These are phyloP conservation scores for Hydractinia symbiolongicarpus DNA, from an alignment of 30 jellyfish, hydroid and myxozoan genomes.

Conservation along the genomic window DNA sequence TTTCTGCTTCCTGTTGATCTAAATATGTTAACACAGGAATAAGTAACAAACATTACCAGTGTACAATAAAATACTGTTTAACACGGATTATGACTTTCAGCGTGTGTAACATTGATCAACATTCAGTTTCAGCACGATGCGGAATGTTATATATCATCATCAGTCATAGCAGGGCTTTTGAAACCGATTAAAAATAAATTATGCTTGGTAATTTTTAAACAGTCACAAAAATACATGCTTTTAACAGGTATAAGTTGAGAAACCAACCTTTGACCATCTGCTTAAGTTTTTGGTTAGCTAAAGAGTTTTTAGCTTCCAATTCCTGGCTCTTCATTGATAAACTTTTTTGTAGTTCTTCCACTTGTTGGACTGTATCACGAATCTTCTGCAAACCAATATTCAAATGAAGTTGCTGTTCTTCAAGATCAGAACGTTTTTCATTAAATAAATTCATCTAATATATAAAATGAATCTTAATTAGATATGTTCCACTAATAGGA, in stretches of 20 bases:
- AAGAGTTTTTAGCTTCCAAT: constrained; percentile 91
- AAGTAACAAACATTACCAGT: not conserved
- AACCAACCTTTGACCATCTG: constrained; percentile 70
- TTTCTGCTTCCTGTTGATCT: constrained; percentile 99
- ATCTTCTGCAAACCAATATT: constrained; percentile 96
- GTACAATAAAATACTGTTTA: too few species aligned
- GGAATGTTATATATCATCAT: too few species aligned
- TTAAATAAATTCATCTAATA: constrained; percentile 77
- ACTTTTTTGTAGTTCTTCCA: constrained; percentile 92
- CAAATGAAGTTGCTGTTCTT: constrained; percentile 95
- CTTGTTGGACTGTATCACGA: constrained; percentile 96
- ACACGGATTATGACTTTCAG: not conserved
- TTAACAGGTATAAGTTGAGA: not conserved
- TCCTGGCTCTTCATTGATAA: constrained; percentile 92
- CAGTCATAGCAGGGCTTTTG: too few species aligned
- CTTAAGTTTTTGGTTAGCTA: constrained; percentile 88
- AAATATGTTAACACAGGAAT: constrained; percentile 35
- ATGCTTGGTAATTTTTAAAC: too few species aligned
- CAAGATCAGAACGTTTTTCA: constrained; percentile 93
- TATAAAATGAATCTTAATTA: not conserved
- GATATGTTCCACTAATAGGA: not conserved
- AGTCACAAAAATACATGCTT: too few species aligned
- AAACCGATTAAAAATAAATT: too few species aligned
- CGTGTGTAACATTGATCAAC: not conserved
- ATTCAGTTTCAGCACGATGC: too few species aligned